Percentiles rank a stretch among this genome's conserved stretches.
These are phyloP conservation scores for Poeciliopsis infans DNA, from an alignment of 2,797 vertebrate genomes.

Conservation along the genomic window DNA sequence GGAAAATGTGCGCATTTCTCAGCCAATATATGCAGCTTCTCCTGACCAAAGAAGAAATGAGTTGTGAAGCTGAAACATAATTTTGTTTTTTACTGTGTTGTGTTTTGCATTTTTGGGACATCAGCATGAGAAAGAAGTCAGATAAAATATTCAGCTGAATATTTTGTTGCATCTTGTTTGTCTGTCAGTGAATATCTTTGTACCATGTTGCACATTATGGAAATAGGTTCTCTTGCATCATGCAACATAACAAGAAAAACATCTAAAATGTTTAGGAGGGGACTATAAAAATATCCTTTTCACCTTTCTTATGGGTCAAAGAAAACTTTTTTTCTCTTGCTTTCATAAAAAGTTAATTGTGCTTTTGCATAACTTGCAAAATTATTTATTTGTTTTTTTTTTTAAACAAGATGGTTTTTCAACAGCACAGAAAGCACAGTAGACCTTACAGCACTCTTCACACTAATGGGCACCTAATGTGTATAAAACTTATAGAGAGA, in stretches of 20 bases:
- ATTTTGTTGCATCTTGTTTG: not conserved
- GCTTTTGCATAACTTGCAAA: not conserved
- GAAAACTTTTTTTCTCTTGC: not conserved
- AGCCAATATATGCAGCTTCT: conserved; percentile 42
- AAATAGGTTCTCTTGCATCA: not conserved
- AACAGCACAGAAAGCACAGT: not conserved
- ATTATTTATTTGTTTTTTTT: not conserved
- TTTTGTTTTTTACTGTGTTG: not conserved
- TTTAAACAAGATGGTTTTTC: not conserved
- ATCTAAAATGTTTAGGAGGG: not conserved
- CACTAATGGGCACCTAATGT: not conserved
- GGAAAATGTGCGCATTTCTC: conserved; percentile 53
- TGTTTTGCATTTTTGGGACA: not conserved
- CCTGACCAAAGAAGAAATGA: conserved; percentile 50
- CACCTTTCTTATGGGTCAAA: not conserved
- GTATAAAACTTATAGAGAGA: not conserved
- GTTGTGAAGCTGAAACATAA: conserved; percentile 13
- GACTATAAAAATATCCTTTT: not conserved
- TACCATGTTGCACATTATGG: not conserved
- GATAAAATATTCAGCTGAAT: not conserved
- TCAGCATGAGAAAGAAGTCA: not conserved
- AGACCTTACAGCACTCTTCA: not conserved
- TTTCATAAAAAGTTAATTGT: not conserved
- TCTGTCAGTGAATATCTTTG: not conserved
- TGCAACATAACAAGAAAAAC: not conserved